Base-by-base conservation (phyloP, 2,888 invertebrate genomes). In the Drosophila paranaensis region DNA sequence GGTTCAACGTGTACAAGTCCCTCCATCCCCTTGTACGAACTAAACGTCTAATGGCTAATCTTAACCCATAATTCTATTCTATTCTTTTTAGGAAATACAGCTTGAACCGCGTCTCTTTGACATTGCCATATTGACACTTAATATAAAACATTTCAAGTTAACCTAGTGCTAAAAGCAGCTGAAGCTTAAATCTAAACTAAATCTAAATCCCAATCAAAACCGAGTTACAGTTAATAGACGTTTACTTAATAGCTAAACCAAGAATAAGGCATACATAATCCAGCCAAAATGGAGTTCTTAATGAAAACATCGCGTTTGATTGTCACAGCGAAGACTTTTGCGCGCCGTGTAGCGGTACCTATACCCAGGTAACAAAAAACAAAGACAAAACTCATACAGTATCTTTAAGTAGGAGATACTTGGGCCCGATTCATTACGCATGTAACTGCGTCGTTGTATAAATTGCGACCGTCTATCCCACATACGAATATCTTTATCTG, bases 341-440 rank as follows among this genome's bases (percentile, higher is more conserved):
- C 91, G 62, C 89, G 93, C 56, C 92, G 92, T 74, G 92, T 92
- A 82, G 90, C 91, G 76, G 91, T 93, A 68, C 93, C 93, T 70
- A 92, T 93, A 85, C 93, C 93, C 91, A 93, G 93, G 93, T 93
- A 93, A 92, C 76, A 39, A 33, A 33, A 93, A 11, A 25, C n/a
- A 42, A 30, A 50, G 20, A 33, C 6, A 33, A 33, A 33, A 76
- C 30, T 60, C 54, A 73, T 74, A 70, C 71, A 66, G 60, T 77
- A 78, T 74, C 74, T 74, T 63, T 58, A 71, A 65, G 68, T 58
- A 68, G 42, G 58, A 68, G 53, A 68, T 57, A 51, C 46, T 43
- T 45, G 57, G 46, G 57, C 30, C 51, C 42, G 27, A 16, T 64
- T 82, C 85, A 85, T 85, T 88, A 81, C 77, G 77, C 81, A 85